phyloP scores from a whole-genome alignment of 2,888 invertebrate species.

The Ypsolopha scabrella region DNA sequence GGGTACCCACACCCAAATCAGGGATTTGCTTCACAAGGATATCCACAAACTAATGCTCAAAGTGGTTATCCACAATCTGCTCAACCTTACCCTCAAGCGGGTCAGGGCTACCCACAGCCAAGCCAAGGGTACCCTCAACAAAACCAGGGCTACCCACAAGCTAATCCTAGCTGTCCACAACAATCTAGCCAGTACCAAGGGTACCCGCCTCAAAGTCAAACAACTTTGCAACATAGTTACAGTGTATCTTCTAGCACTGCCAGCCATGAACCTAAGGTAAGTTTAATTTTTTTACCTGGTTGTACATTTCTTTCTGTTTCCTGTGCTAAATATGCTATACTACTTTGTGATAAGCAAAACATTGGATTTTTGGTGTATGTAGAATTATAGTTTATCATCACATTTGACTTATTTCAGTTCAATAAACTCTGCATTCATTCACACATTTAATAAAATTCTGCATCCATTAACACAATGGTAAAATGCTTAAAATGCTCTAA shows the following conservation, averaged over 20 bases:
- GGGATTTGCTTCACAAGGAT: conserved; percentile 16
- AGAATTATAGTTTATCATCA: not conserved
- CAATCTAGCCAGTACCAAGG: conserved; percentile 29
- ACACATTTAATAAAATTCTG: not conserved
- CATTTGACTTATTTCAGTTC: conserved; percentile 8
- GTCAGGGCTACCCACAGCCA: conserved; percentile 20
- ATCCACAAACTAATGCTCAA: conserved; percentile 16
- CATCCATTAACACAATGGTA: too few species aligned
- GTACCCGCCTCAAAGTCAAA: conserved; percentile 27
- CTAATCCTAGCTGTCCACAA: conserved; percentile 23
- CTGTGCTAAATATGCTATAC: not conserved
- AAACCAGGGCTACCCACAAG: conserved; percentile 19
- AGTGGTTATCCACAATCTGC: conserved; percentile 9
- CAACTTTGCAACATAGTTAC: conserved; percentile 31
- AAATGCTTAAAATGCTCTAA: too few species aligned
- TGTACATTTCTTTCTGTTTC: not conserved
- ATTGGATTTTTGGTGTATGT: conserved; percentile 3
- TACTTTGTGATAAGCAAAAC: conserved; percentile 38
- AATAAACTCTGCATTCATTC: not conserved
- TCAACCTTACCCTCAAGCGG: conserved; percentile 8
- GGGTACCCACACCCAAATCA: conserved; percentile 15
- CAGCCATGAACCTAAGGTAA: not conserved
- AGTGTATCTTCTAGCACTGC: conserved; percentile 28
- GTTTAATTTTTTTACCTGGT: not conserved
- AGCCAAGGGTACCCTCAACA: conserved; percentile 13